These are phyloP conservation scores for Amitus sp. DNA, from an alignment of 2,888 invertebrate genomes.

Conservation along the genomic window DNA sequence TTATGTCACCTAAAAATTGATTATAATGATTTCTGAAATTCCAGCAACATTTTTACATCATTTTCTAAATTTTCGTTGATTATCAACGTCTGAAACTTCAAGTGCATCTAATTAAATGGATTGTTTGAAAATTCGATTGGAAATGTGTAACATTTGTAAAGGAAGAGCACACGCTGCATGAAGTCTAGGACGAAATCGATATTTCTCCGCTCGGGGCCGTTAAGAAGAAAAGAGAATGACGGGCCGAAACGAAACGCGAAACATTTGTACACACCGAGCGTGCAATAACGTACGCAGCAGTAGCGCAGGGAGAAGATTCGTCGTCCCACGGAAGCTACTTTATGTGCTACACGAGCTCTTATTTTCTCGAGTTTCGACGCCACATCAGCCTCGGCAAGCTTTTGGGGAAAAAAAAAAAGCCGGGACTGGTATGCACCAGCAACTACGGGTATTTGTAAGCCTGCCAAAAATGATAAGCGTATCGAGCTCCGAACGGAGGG, in stretches of 20 bases:
- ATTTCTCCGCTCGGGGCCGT: conserved; percentile 6
- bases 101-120: no score
- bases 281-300: conserved; percentile 42
- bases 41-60: no score
- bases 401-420: background rate
- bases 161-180: background rate
- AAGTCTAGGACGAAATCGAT: conserved; percentile 3
- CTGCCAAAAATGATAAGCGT: conserved; percentile 40
- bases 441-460: conserved; percentile 31
- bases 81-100: no score
- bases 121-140: background rate
- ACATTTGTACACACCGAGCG: conserved; percentile 28
- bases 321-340: conserved; percentile 45
- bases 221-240: conserved; percentile 22
- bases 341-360: conserved; percentile 43
- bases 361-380: conserved; percentile 37
- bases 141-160: background rate
- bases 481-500: background rate
- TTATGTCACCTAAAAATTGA: no score
- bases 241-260: conserved; percentile 9
- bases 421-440: conserved; percentile 13
- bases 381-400: conserved; percentile 24
- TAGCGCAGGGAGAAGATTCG: conserved; percentile 40
- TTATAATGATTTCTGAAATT: no score
- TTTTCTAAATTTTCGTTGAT: no score